Base-by-base conservation (phyloP, 2,113 vertebrate species). In the Toxotes chatareus region DNA sequence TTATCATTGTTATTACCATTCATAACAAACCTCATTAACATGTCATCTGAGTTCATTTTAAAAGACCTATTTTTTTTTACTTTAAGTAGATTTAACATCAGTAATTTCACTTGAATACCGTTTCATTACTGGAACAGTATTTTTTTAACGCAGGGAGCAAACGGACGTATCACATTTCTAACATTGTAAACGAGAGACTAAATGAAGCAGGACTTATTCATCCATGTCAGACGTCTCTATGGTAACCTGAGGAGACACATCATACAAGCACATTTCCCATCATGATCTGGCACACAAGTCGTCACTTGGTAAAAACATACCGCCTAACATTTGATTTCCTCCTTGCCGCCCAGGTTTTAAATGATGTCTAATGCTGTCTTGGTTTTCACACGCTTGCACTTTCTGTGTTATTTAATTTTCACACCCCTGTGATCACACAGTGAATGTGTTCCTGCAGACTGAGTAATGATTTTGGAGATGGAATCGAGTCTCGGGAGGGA, bases 381-480 rank as follows among this genome's bases (percentile, higher is more conserved):
- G 31, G 59, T 69, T 85, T 82, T 72, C 72, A 81, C 46, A 76
- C 34, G 19, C 42, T 59, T 46, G 12, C 63, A 34, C 11, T 55
- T 44, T 83, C 38, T n/a, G 55, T 67, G 65, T 47, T 3, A 60
- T 7, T 67, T 57, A 2, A 62, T 49, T 72, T 16, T 79, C 34
- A 59, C 34, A 10, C 31, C 69, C 34, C 7, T 40, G 17, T 59
- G 19, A 64, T 31, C 56, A 19, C 5, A 21, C 65, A 0, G 60
- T 12, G 27, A 56, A 42, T 1, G 27, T 62, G 57, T 69, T 84
- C 46, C n/a, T 63, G 46, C 19, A 53, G 71, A 46, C 49, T 76
- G 73, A 71, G 67, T 71, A 79, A 82, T 79, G 73, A 59, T 63
- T 63, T 66, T 76, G 59, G 56, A 71, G n/a, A 65, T 66, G 55